Percentiles rank a stretch among this genome's conserved stretches.
phyloP scores from a whole-genome alignment of 2,113 vertebrate genomes.

The Mionectes macconnelli region DNA sequence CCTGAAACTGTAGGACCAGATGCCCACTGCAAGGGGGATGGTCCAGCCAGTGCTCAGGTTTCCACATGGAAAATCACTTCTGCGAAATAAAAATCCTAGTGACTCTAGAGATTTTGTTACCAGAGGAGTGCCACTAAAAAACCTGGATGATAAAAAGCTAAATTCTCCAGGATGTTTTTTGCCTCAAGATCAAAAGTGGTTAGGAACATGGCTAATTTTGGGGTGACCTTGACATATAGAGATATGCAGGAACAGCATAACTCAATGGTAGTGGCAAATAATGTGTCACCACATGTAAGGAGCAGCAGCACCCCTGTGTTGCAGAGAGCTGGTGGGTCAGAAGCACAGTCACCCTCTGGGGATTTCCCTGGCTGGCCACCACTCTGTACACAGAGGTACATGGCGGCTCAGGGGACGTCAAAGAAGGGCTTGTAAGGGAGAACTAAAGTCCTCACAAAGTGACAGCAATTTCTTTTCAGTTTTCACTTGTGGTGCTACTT shows the following conservation, averaged over 20 bases:
- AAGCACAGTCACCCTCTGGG: not conserved
- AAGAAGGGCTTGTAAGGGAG: not conserved
- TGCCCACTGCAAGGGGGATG: not conserved
- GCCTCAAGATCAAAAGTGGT: not conserved
- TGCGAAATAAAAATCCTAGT: not conserved
- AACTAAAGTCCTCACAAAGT: not conserved
- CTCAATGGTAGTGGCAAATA: not conserved
- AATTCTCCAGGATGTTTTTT: not conserved
- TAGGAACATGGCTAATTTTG: not conserved
- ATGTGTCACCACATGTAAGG: fast-evolving
- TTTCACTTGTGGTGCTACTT: not conserved
- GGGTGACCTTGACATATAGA: not conserved
- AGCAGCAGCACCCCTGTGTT: not conserved
- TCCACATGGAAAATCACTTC: not conserved
- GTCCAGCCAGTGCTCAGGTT: not conserved
- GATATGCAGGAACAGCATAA: not conserved
- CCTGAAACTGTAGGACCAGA: not conserved
- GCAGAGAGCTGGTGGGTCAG: not conserved
- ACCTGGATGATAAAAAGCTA: not conserved
- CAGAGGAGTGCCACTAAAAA: not conserved
- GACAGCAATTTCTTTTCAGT: fast-evolving
- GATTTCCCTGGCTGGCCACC: not conserved
- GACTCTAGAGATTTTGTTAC: not conserved
- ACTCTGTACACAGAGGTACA: fast-evolving
- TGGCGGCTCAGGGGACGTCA: not conserved